Evolutionary conservation across 2,888 invertebrate genomes (phyloP).

Genomic region (Lordiphosa andalusiaca): DNA sequence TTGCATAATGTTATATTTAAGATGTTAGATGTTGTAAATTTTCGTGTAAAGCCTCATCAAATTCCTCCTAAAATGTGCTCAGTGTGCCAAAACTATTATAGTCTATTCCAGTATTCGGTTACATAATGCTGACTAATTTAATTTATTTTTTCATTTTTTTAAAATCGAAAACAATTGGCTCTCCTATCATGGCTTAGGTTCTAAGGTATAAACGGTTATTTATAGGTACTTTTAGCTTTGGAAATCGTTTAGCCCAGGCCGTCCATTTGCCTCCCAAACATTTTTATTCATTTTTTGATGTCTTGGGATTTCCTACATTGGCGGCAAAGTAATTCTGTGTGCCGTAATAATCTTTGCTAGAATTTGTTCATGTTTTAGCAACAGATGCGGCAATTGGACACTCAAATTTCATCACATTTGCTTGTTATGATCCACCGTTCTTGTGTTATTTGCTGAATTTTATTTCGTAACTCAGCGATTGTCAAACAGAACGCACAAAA

Average conservation of each 20-base stretch:
- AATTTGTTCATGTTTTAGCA: slow-evolving; percentile 19
- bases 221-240: no score
- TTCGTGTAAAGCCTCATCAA: no score
- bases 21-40: no score
- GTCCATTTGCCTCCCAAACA: slow-evolving; percentile 76
- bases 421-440: slow-evolving; percentile 41
- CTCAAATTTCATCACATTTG: background rate
- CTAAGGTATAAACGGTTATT: no score
- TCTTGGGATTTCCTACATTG: slow-evolving; percentile 74
- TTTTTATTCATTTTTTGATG: slow-evolving; percentile 42
- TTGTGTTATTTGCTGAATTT: slow-evolving; percentile 77
- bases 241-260: slow-evolving; percentile 21
- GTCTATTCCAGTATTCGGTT: no score
- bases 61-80: no score
- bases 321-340: slow-evolving; percentile 62
- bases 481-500: slow-evolving; percentile 79
- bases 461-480: slow-evolving; percentile 45
- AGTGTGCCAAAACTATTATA: no score
- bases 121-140: no score
- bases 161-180: no score
- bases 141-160: no score
- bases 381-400: slow-evolving; percentile 38
- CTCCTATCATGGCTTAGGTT: no score
- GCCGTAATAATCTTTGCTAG: slow-evolving; percentile 20
- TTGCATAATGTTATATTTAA: no score